Percentiles rank a stretch among this genome's conserved stretches.
phyloP scores from a whole-genome alignment of 2,888 invertebrate species.

The Mayetiola destructor region DNA sequence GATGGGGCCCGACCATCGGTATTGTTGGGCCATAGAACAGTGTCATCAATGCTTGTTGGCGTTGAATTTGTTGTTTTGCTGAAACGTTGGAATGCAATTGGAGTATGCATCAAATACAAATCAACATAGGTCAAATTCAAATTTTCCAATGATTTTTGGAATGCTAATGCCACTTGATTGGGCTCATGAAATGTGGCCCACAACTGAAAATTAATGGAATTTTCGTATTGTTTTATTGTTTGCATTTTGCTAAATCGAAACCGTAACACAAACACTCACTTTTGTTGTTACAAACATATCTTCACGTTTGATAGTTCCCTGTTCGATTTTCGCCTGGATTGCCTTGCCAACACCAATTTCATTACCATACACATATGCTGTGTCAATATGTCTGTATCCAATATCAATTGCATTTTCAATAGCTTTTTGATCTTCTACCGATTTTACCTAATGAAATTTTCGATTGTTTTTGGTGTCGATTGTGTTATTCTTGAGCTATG shows the following conservation, averaged over 20 bases:
- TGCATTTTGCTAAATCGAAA: too few relatives aligned
- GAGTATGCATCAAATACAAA: conserved; percentile 33
- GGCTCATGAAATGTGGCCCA: conserved; percentile 81
- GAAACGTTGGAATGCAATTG: conserved; percentile 26
- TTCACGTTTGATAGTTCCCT: neutral
- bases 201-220: conserved; percentile 38
- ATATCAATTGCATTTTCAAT: conserved; percentile 2
- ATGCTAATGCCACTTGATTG: conserved; percentile 55
- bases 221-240: too few relatives aligned
- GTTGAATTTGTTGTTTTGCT: neutral
- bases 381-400: conserved; percentile 30
- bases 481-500: neutral
- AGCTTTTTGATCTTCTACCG: neutral
- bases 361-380: conserved; percentile 22
- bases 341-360: neutral
- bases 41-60: conserved; percentile 37
- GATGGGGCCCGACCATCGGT: conserved; percentile 35
- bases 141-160: conserved; percentile 44
- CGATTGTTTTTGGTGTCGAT: neutral
- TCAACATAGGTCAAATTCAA: conserved; percentile 25
- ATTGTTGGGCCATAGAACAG: conserved; percentile 46
- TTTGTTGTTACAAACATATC: conserved; percentile 1
- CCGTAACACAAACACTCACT: neutral
- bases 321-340: neutral
- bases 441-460: neutral